phyloP scores from a whole-genome alignment of 2,113 vertebrate genomes.

The Motacilla tschutschensis region DNA sequence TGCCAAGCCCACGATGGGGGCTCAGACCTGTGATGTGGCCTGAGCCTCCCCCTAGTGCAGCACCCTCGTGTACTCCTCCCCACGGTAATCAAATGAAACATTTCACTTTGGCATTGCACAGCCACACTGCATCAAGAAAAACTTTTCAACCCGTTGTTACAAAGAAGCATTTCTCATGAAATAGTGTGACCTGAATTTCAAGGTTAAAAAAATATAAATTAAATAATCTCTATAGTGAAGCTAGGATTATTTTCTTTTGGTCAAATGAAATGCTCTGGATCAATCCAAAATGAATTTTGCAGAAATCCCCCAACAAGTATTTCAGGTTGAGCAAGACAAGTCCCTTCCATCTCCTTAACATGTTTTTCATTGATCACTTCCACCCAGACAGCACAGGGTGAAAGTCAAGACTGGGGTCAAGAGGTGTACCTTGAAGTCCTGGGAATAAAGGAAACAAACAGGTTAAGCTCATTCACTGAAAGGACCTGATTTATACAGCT shows the following conservation, averaged over 20 bases:
- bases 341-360: constrained; percentile 44
- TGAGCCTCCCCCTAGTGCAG: not conserved
- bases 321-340: constrained; percentile 41
- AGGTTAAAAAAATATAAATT: constrained; percentile 15
- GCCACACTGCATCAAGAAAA: not conserved
- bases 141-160: not conserved
- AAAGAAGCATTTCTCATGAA: not conserved
- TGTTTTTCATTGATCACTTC: constrained; percentile 43
- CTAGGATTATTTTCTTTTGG: constrained; percentile 14
- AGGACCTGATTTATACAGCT: not conserved
- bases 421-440: not conserved
- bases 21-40: not conserved
- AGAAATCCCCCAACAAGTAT: constrained; percentile 4
- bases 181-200: constrained; percentile 20
- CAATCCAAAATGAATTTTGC: constrained; percentile 49
- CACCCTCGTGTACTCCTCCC: not conserved
- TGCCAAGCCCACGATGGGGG: fast-evolving
- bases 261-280: constrained; percentile 39
- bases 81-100: not conserved
- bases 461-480: not conserved
- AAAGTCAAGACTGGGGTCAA: constrained; percentile 3
- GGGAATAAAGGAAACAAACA: not conserved
- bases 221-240: constrained; percentile 11
- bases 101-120: not conserved
- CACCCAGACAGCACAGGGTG: not conserved